These are phyloP conservation scores for Macroramphosus scolopax DNA, from an alignment of 2,797 vertebrate genomes.

Conservation along the genomic window DNA sequence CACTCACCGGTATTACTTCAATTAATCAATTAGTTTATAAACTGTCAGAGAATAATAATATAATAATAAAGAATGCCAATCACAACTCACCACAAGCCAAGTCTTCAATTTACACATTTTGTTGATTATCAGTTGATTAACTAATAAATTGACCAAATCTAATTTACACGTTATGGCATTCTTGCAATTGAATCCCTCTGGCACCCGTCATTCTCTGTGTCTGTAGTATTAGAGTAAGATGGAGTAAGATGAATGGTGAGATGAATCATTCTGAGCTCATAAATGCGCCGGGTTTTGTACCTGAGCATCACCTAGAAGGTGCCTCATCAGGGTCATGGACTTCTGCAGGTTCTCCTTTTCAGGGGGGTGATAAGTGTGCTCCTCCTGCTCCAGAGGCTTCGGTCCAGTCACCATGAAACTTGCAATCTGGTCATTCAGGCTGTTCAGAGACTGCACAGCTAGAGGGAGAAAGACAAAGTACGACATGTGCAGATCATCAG, in stretches of 20 bases:
- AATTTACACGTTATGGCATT: too few relatives aligned
- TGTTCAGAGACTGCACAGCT: constrained; percentile 90
- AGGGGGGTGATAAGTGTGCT: constrained; percentile 74
- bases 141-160: too few relatives aligned
- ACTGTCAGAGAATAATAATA: too few relatives aligned
- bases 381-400: constrained; percentile 80
- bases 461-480: constrained; percentile 48
- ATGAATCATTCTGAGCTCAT: too few relatives aligned
- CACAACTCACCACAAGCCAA: not conserved
- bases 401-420: constrained; percentile 87
- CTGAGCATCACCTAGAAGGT: constrained; percentile 91
- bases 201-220: too few relatives aligned
- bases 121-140: too few relatives aligned
- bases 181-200: too few relatives aligned
- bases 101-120: not conserved
- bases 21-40: too few relatives aligned
- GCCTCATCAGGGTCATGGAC: constrained; percentile 90
- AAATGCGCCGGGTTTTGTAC: constrained; percentile 62
- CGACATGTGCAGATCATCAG: too few relatives aligned
- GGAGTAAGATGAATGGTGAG: too few relatives aligned
- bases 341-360: constrained; percentile 87
- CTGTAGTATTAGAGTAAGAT: too few relatives aligned
- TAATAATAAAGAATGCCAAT: not conserved
- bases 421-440: constrained; percentile 91
- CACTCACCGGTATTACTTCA: too few relatives aligned